Conservation (phyloP, 1,140 invertebrate genomes). For the Drosophila erecta region DNA sequence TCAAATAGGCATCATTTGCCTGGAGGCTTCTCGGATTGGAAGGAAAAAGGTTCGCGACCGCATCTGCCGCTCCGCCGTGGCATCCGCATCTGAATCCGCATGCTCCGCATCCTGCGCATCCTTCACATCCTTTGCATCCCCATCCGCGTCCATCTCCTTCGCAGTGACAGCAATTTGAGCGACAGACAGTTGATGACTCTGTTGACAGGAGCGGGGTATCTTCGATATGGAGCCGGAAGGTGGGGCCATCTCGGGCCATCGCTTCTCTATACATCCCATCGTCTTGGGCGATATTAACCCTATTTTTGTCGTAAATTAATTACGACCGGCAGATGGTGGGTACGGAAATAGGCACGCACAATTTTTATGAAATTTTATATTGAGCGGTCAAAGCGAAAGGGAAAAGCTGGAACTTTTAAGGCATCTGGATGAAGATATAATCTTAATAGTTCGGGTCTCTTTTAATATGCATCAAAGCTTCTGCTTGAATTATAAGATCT, state of each 20-base stretch:
- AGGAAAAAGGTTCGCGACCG: conserved; percentile 44
- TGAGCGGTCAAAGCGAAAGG: conserved; percentile 29
- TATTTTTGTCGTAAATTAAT: conserved; percentile 83
- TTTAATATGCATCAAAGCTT: conserved; percentile 24
- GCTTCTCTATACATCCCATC: conserved; percentile 16
- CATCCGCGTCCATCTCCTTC: conserved; percentile 35
- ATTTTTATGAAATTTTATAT: conserved; percentile 65
- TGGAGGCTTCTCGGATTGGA: conserved; percentile 58
- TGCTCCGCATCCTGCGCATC: neutral
- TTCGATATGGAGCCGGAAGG: conserved; percentile 31
- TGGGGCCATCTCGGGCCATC: conserved; percentile 46
- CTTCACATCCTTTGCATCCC: neutral
- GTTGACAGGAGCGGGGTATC: conserved; percentile 64
- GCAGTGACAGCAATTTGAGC: conserved; percentile 74
- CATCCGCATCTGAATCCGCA: conserved; percentile 1
- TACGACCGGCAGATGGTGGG: conserved; percentile 42
- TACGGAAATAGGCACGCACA: conserved; percentile 35
- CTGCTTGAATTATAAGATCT: too few relatives aligned
- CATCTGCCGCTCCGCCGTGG: conserved; percentile 29
- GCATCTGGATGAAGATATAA: conserved; percentile 37
- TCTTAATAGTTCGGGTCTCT: conserved; percentile 37
- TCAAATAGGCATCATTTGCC: conserved; percentile 82
- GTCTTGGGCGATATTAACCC: conserved; percentile 65
- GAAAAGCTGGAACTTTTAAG: conserved; percentile 30
- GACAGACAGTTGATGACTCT: conserved; percentile 78